Evolutionary conservation across 35 echinoderm and acorn worm species (phyloP).

Genomic region (Ptychodera flava): DNA sequence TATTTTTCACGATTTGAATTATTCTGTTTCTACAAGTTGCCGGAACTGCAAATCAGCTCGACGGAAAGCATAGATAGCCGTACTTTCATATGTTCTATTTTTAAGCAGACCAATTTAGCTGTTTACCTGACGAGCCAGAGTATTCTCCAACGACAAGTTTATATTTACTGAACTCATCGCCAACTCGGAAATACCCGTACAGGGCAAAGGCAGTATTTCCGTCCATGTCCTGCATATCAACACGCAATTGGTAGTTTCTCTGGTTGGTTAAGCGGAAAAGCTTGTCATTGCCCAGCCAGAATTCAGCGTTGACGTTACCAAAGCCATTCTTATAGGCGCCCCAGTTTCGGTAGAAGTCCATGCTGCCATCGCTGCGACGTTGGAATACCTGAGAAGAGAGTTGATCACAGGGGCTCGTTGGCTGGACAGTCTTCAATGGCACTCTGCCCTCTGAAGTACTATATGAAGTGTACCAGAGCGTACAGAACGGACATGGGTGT

Average conservation of each 20-base stretch:
- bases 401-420: no score
- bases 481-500: no score
- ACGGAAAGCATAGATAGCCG: no score
- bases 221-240: constrained; percentile 29
- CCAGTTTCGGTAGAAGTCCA: constrained; percentile 33
- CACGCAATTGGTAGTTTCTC: constrained; percentile 23
- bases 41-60: no score
- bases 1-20: no score
- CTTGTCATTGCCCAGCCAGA: constrained; percentile 41
- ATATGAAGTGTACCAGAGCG: no score
- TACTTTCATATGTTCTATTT: no score
- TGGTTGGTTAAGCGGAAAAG: constrained; percentile 33
- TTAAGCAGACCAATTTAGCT: no score
- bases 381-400: constrained; percentile 24
- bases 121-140: no score
- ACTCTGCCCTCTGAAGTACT: no score
- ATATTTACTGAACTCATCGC: constrained; percentile 20
- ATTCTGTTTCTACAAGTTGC: no score
- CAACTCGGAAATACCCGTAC: constrained; percentile 30
- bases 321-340: constrained; percentile 38
- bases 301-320: constrained; percentile 30
- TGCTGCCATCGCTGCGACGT: constrained; percentile 28
- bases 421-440: no score
- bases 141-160: constrained; percentile 31
- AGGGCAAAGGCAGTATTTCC: background rate